Percentiles rank a stretch among this genome's conserved stretches.
These are phyloP conservation scores for Yponomeuta malinellus DNA, from an alignment of 2,888 invertebrate genomes.

Conservation along the genomic window DNA sequence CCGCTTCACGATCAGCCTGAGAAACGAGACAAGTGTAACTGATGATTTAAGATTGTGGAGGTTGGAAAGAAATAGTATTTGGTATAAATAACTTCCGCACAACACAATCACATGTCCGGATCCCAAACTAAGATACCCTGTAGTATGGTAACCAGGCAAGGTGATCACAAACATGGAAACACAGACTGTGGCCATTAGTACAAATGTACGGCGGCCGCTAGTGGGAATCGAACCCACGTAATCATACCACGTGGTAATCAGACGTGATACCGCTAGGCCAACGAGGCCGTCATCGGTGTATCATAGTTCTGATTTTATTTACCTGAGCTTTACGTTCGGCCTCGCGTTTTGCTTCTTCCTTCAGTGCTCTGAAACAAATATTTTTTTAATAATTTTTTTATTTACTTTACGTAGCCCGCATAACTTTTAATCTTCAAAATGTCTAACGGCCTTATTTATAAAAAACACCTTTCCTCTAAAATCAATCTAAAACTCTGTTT, in stretches of 20 bases:
- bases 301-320: background rate
- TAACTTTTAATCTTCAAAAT: background rate
- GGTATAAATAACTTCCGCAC: too few species aligned
- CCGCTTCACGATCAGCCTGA: slow-evolving; percentile 59
- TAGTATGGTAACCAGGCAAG: too few species aligned
- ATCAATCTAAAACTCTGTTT: too few species aligned
- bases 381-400: slow-evolving; percentile 16
- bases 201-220: too few species aligned
- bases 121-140: too few species aligned
- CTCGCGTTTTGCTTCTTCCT: slow-evolving; percentile 72
- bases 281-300: background rate
- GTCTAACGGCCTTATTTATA: too few species aligned
- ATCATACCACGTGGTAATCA: background rate
- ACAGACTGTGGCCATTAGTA: too few species aligned
- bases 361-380: slow-evolving; percentile 53
- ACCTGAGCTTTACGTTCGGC: slow-evolving; percentile 69
- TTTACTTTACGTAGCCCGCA: background rate
- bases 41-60: background rate
- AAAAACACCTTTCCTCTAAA: too few species aligned
- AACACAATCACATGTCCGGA: background rate
- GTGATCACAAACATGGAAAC: too few species aligned
- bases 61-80: too few species aligned
- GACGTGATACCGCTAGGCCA: background rate
- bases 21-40: background rate
- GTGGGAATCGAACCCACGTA: too few species aligned